Evolutionary conservation across 53 echinoderm and acorn worm genomes (phyloP), one percentile per base, ranked within the genome.

Genomic region (Arbacia lixula): DNA sequence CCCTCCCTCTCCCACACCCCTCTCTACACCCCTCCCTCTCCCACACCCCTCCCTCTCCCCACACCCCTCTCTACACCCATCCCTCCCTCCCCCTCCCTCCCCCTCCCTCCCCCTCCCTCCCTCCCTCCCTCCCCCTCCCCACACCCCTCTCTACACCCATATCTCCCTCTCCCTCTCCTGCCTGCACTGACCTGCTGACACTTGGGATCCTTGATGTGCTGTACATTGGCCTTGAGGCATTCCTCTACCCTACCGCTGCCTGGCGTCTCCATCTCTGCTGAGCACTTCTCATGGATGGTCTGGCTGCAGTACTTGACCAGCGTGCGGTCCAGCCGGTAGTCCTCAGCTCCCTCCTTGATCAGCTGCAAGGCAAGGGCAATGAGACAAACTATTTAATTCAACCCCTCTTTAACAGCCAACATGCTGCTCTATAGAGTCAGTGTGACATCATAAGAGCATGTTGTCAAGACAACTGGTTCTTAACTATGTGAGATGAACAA

Each of bases 241-340:
- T 99, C 94, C 71, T 94, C 85, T 11, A 99, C 94, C 16, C 71
- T 55, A 1, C 99, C 99, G 0, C 83, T 68, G 21, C 94, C 99
- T 0, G 93, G 89, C 12, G 88, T 64, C 34, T 85, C 84, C 53
- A 92, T 49, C 60, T 87, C 85, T 20, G 90, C 91, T 0, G 84
- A 60, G 64, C 94, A 94, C 27, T 56, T 68, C 66, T 78, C 52
- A 66, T 84, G 66, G 55, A 89, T 67, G 22, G 83, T 79, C 0
- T 39, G 22, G 52, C 63, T 39, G 39, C 94, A 94, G 53, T 58
- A 55, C 34, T 68, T 76, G 19, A 43, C 69, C 60, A 94, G 66
- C 39, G 74, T 29, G 16, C 88, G 94, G 41, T 94, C 91, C 91
- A 94, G 85, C 17, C 94, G 53, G 71, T 86, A 91, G 66, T 94